A percentile compares a stretch with the other conserved stretches of the same genome.
These are phyloP conservation scores for Atta texana DNA, from an alignment of 1,140 invertebrate genomes.

Conservation along the genomic window DNA sequence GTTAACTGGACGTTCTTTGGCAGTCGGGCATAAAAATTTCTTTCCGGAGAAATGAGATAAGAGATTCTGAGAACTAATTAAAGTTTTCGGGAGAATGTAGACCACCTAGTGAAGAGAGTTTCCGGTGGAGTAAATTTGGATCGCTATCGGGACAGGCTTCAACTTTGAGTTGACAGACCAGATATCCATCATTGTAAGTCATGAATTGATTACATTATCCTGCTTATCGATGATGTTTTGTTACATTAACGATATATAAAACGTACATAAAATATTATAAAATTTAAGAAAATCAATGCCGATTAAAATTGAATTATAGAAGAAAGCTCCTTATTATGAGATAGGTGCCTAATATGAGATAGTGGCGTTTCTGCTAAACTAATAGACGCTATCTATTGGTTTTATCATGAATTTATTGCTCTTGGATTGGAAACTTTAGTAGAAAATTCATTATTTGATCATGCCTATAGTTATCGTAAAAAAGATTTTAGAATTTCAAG, in stretches of 20 bases:
- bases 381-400: too few species aligned
- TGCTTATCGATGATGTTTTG: neutral
- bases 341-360: too few species aligned
- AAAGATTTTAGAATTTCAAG: too few species aligned
- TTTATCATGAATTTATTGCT: too few species aligned
- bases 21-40: slow-evolving; percentile 59
- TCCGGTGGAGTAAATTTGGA: slow-evolving; percentile 53
- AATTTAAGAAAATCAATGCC: neutral
- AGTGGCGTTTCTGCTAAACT: too few species aligned
- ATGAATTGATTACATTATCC: neutral
- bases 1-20: slow-evolving; percentile 46
- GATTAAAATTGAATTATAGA: neutral
- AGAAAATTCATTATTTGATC: too few species aligned
- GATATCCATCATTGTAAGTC: slow-evolving; percentile 41
- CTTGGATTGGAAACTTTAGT: too few species aligned
- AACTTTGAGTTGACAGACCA: slow-evolving; percentile 33
- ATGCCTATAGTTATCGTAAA: too few species aligned
- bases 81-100: slow-evolving; percentile 67
- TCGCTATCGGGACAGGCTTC: slow-evolving; percentile 20
- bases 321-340: too few species aligned
- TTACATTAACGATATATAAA: neutral
- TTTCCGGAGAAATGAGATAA: slow-evolving; percentile 56
- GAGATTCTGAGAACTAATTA: slow-evolving; percentile 68
- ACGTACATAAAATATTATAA: neutral
- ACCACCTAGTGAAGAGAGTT: slow-evolving; percentile 50